Base-by-base conservation (phyloP, 64 coral and sea anemone species). In the Actinia equina region DNA sequence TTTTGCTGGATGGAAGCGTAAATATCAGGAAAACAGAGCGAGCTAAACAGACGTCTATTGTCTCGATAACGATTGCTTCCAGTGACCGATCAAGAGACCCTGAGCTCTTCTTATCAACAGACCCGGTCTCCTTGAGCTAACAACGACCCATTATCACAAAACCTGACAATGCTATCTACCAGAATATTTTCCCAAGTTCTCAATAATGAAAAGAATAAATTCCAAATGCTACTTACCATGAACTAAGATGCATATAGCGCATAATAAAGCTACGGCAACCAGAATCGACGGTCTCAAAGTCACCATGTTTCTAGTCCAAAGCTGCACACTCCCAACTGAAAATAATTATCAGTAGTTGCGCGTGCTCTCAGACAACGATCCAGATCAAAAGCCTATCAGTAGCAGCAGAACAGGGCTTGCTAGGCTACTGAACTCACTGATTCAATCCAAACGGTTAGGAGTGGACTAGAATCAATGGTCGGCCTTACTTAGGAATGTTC, bases 271-370 rank as follows among this genome's bases (percentile, higher is more conserved):
- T 22, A 52, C 78, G 14, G 52, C 6, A 9, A 44, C 7, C 44
- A 44, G 49, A 44, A 81, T 81, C 78, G 78, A 44, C 20, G 17
- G 78, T 52, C 78, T 17, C 11, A 5, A n/a, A 44, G 17, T 52
- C 42, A 52, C 78, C 78, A 81, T 80, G 25, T 23, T 74, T 81
- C 43, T 81, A 81, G 77, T 79, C 77, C 77, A 46, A 69, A 69
- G 69, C 25, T 74, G 59, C 83, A 85, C 83, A 63, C 83, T 85
- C 83, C 83, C 83, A 85, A 85, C 83, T 85, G 83, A 85, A 44
- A 53, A 62, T 52, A 81, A 18, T 1, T 81, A 20, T n/a, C 83
- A 85, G 83, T 85, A 85, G 83, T 85, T 85, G 83, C 52, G 83
- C 23, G 83, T 85, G 83, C 59, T 58, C 52, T 81, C 49, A 81